Percentiles rank a stretch among this genome's conserved stretches.
Conservation (phyloP, 1,140 invertebrate species). For the Euschistus heros region DNA sequence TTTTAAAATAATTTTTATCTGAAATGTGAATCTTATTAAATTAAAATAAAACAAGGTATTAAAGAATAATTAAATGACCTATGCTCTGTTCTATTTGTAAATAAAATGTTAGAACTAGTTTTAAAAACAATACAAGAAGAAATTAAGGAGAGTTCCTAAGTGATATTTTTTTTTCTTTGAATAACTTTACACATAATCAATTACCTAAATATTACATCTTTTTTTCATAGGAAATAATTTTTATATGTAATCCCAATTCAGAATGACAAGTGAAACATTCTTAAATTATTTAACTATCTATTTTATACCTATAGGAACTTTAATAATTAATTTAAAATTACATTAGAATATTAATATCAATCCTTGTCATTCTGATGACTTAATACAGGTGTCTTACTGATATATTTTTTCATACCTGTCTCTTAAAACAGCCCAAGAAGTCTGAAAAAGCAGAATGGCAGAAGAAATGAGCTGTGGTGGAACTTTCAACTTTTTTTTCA, state of each 20-base stretch:
- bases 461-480: conserved; percentile 49
- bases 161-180: too few relatives aligned
- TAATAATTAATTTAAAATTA: background rate
- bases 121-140: background rate
- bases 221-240: too few relatives aligned
- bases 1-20: too few relatives aligned
- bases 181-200: too few relatives aligned
- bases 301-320: too few relatives aligned
- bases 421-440: conserved; percentile 57
- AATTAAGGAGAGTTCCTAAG: background rate
- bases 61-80: too few relatives aligned
- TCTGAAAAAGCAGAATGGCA: conserved; percentile 69
- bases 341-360: background rate
- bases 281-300: too few relatives aligned
- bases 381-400: conserved; percentile 4
- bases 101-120: background rate
- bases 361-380: background rate
- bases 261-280: too few relatives aligned
- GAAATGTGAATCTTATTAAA: too few relatives aligned
- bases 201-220: too few relatives aligned
- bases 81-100: background rate
- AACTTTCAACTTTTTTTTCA: background rate
- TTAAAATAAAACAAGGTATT: too few relatives aligned
- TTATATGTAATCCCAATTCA: too few relatives aligned
- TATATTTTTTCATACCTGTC: conserved; percentile 20